A percentile compares a stretch with the other conserved stretches of the same genome.
These are phyloP conservation scores for Mamestra brassicae DNA, from an alignment of 2,888 invertebrate species.

Conservation along the genomic window DNA sequence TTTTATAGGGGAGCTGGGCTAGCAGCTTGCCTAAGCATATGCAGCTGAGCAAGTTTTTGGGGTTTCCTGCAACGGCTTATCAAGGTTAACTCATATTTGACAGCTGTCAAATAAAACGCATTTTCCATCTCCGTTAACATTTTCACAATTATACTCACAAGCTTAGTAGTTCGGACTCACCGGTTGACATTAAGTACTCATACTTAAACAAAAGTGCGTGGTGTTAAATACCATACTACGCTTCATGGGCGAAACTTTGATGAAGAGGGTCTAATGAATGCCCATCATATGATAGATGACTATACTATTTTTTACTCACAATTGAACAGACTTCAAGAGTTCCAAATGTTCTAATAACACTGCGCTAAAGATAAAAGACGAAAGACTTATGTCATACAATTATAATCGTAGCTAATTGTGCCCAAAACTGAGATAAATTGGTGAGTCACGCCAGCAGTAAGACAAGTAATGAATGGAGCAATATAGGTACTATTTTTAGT, in stretches of 20 bases:
- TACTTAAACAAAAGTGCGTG: too few relatives aligned
- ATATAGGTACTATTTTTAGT: constrained; percentile 63
- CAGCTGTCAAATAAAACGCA: neutral
- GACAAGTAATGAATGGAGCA: constrained; percentile 60
- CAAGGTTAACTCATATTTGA: neutral
- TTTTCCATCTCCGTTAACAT: neutral
- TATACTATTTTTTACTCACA: too few relatives aligned
- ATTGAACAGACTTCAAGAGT: neutral
- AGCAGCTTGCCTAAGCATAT: constrained; percentile 79
- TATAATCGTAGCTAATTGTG: constrained; percentile 42
- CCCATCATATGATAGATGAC: neutral
- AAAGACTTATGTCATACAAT: constrained; percentile 40
- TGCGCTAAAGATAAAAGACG: constrained; percentile 55
- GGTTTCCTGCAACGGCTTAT: neutral
- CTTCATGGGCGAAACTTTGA: too few relatives aligned
- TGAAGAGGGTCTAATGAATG: too few relatives aligned
- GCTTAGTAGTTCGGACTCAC: neutral
- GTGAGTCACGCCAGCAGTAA: constrained; percentile 58
- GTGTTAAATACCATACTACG: too few relatives aligned
- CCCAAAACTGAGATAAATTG: constrained; percentile 59
- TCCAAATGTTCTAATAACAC: constrained; percentile 1
- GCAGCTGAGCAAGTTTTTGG: constrained; percentile 47
- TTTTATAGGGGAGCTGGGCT: constrained; percentile 78
- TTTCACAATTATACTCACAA: neutral
- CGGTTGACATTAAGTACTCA: neutral